Conservation (phyloP, 2,797 vertebrate genomes). For the Pangasius macronema region DNA sequence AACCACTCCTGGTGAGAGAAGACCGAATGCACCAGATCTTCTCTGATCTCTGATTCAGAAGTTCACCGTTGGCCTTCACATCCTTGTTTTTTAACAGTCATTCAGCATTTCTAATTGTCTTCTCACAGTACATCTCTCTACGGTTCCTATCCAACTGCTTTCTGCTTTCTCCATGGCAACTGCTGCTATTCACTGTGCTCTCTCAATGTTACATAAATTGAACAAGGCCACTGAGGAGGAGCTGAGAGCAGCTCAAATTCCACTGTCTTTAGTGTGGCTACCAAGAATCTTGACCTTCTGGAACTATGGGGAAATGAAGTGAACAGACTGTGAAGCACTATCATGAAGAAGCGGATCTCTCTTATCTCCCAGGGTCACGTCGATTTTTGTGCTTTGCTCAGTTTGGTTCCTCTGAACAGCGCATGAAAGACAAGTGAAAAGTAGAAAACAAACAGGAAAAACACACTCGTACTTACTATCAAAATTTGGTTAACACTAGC, state of each 20-base stretch:
- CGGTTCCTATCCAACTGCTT: slow-evolving; percentile 68
- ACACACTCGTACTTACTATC: background rate
- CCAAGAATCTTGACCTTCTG: background rate
- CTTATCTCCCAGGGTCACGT: background rate
- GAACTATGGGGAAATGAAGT: slow-evolving; percentile 12
- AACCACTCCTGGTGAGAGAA: slow-evolving; percentile 9
- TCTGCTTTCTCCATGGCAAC: slow-evolving; percentile 80
- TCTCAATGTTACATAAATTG: slow-evolving; percentile 70
- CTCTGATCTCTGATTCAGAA: slow-evolving; percentile 1
- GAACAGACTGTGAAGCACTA: slow-evolving; percentile 19
- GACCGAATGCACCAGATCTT: background rate
- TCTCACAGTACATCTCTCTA: slow-evolving; percentile 53
- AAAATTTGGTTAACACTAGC: background rate
- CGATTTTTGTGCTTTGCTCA: background rate
- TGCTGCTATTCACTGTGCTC: slow-evolving; percentile 68
- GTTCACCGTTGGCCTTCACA: slow-evolving; percentile 34
- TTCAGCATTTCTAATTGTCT: slow-evolving; percentile 42
- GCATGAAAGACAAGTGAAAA: slow-evolving; percentile 1
- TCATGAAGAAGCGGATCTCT: slow-evolving; percentile 18
- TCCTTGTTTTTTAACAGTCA: slow-evolving; percentile 56
- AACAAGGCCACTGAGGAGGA: slow-evolving; percentile 70
- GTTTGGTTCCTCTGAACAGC: slow-evolving; percentile 16
- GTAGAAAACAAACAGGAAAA: background rate
- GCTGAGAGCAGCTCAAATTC: slow-evolving; percentile 64
- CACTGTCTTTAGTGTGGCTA: slow-evolving; percentile 43